These are phyloP conservation scores for Aldrovandia affinis DNA, from an alignment of 2,797 vertebrate genomes.

Conservation along the genomic window DNA sequence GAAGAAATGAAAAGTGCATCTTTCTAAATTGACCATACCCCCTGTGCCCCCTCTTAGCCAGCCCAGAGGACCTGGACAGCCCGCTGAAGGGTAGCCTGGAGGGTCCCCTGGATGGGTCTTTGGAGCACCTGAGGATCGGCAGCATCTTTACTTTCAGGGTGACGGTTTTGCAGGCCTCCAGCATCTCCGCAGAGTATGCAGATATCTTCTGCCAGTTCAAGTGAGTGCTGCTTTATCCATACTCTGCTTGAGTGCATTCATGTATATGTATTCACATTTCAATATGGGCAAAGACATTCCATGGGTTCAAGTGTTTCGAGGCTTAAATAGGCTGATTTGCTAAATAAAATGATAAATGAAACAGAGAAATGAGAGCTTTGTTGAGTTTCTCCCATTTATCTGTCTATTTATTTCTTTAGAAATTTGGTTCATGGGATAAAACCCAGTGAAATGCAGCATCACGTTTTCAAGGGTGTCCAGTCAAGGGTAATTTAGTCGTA, in stretches of 20 bases:
- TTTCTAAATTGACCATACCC: background rate
- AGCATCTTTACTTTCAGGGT: conserved; percentile 96
- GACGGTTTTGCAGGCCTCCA: conserved; percentile 95
- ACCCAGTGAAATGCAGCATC: background rate
- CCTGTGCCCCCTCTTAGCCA: conserved; percentile 52
- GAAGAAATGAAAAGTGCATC: background rate
- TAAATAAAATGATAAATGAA: background rate
- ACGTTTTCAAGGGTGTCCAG: background rate
- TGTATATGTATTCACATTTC: background rate
- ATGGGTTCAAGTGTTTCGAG: background rate
- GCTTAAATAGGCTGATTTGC: no score
- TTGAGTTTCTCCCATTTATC: no score
- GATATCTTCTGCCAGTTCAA: conserved; percentile 99
- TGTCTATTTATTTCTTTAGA: background rate
- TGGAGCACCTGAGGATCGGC: conserved; percentile 90
- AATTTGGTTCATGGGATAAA: background rate
- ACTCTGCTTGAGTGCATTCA: background rate
- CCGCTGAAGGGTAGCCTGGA: conserved; percentile 73
- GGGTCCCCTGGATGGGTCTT: conserved; percentile 56
- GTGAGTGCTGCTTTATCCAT: conserved; percentile 66
- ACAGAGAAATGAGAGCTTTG: background rate
- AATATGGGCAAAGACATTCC: background rate
- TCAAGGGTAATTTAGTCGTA: background rate
- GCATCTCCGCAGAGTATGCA: conserved; percentile 95
- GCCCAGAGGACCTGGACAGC: conserved; percentile 73